These are phyloP conservation scores for Glyphotaelius pellucidus DNA, from an alignment of 2,888 invertebrate species.

Conservation along the genomic window DNA sequence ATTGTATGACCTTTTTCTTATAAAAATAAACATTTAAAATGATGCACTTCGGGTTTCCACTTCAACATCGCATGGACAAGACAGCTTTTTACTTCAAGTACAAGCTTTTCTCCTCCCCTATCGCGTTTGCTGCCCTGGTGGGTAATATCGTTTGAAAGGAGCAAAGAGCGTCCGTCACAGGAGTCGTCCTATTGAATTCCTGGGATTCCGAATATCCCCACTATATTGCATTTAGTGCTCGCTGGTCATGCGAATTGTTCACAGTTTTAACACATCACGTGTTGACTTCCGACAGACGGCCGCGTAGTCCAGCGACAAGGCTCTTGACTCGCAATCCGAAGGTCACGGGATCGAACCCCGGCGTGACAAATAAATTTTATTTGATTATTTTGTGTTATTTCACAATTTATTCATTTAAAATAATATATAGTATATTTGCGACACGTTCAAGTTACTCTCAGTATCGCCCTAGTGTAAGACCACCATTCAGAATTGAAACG, in stretches of 20 bases:
- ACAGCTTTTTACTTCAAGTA: neutral
- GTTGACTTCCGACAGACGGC: too few relatives aligned
- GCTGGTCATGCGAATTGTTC: constrained; percentile 14
- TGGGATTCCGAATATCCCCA: constrained; percentile 40
- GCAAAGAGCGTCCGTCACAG: constrained; percentile 23
- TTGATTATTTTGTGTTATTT: too few relatives aligned
- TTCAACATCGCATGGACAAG: neutral
- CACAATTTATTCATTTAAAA: too few relatives aligned
- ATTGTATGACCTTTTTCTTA: neutral
- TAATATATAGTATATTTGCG: too few relatives aligned
- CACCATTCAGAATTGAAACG: too few relatives aligned
- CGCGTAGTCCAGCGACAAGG: too few relatives aligned
- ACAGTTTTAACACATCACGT: too few relatives aligned
- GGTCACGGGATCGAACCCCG: too few relatives aligned
- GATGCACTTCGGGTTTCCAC: neutral
- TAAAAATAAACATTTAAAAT: neutral
- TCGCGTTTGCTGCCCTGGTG: constrained; percentile 21
- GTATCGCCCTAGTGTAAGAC: too few relatives aligned
- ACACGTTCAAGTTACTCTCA: too few relatives aligned
- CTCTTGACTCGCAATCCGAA: too few relatives aligned
- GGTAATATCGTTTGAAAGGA: constrained; percentile 55
- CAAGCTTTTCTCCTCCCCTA: neutral
- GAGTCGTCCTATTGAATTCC: constrained; percentile 61
- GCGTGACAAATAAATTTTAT: too few relatives aligned
- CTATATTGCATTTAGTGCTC: constrained; percentile 56